Evolutionary conservation across 1,140 invertebrate species (phyloP).

Genomic region (Telenomus remus): DNA sequence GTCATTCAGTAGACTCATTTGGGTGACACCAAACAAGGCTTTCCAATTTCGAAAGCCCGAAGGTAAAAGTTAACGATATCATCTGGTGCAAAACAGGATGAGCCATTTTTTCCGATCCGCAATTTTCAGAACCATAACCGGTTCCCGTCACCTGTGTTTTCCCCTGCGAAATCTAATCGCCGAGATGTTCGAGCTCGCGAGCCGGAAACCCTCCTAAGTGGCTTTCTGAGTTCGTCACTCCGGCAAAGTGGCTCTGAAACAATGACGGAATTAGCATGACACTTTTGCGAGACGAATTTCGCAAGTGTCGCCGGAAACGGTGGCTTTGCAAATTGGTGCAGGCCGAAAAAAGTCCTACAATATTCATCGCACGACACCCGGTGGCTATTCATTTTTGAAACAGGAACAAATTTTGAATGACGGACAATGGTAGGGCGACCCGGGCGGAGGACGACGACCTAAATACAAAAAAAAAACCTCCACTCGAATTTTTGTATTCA

Average conservation of each 20-base stretch:
- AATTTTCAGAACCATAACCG: conserved; percentile 18
- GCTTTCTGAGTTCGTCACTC: conserved; percentile 59
- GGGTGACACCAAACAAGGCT: too few species aligned
- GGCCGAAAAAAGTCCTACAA: conserved; percentile 41
- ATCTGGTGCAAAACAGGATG: too few species aligned
- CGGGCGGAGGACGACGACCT: conserved; percentile 20
- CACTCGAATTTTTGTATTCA: conserved; percentile 7
- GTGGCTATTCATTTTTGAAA: conserved; percentile 33
- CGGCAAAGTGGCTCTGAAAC: conserved; percentile 59
- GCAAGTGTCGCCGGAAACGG: conserved; percentile 56
- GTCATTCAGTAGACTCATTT: not conserved
- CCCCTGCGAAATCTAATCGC: conserved; percentile 48
- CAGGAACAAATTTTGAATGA: conserved; percentile 29
- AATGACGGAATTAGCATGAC: conserved; percentile 59
- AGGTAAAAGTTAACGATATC: too few species aligned
- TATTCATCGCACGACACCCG: conserved; percentile 49
- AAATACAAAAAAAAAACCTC: not conserved
- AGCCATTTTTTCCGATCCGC: too few species aligned
- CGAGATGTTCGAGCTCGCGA: conserved; percentile 31
- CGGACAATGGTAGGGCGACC: conserved; percentile 17
- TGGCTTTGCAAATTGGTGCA: conserved; percentile 62
- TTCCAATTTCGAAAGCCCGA: too few species aligned
- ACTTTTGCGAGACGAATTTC: conserved; percentile 54
- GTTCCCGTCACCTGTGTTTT: conserved; percentile 45
- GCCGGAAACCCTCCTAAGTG: conserved; percentile 58